phyloP scores from a whole-genome alignment of 2,888 invertebrate genomes.

The Macroteleia sp. region DNA sequence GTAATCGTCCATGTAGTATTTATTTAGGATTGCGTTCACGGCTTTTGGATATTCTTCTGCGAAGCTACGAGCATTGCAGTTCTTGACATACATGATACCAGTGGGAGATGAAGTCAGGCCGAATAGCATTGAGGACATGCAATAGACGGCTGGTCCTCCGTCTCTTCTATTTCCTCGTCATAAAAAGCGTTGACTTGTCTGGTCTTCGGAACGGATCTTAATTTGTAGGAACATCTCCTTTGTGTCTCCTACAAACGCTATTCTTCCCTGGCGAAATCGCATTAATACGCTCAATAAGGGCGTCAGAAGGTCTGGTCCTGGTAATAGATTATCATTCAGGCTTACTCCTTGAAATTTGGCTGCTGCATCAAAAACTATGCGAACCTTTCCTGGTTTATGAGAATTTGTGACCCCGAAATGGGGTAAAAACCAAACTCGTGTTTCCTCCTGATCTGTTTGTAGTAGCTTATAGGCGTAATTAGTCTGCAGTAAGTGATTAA shows the following conservation, averaged over 20 bases:
- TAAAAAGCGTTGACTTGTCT: conserved; percentile 62
- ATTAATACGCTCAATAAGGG: conserved; percentile 75
- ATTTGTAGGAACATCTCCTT: conserved; percentile 74
- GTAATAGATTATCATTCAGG: conserved; percentile 69
- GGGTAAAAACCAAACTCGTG: too few species aligned
- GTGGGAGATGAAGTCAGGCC: conserved; percentile 56
- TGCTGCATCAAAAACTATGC: conserved; percentile 44
- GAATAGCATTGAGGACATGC: conserved; percentile 69
- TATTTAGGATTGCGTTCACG: too few species aligned
- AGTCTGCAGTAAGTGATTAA: too few species aligned
- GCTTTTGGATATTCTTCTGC: too few species aligned
- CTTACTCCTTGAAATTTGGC: conserved; percentile 61
- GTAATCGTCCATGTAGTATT: too few species aligned
- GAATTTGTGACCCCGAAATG: neutral
- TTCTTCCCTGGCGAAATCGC: conserved; percentile 74
- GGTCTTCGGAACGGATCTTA: conserved; percentile 65
- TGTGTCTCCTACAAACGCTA: conserved; percentile 75
- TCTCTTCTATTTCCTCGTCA: conserved; percentile 43
- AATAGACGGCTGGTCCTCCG: conserved; percentile 41
- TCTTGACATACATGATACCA: conserved; percentile 47
- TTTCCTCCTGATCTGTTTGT: too few species aligned
- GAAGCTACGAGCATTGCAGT: neutral
- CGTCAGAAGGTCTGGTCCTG: conserved; percentile 74
- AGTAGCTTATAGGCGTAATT: too few species aligned
- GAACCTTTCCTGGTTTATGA: conserved; percentile 69